Conservation (phyloP, 2,113 vertebrate species). For the Alethe diademata region DNA sequence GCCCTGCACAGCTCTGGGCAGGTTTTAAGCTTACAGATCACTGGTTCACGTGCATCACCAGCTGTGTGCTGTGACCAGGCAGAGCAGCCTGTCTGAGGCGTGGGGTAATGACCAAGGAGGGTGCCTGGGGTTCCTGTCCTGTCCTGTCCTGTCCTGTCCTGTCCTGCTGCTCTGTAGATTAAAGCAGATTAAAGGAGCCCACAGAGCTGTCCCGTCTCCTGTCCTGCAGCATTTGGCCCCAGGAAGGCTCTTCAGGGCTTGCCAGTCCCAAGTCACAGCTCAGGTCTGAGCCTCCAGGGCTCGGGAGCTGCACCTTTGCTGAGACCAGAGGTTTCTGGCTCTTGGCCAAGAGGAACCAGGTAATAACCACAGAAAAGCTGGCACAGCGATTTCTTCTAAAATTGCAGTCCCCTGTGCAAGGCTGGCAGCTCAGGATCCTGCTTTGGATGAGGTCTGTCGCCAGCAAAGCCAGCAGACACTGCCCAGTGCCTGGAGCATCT, state of each 20-base stretch:
- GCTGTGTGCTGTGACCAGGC: rapidly evolving
- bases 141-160: neutral
- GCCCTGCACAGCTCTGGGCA: neutral
- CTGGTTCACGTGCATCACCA: neutral
- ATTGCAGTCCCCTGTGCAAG: neutral
- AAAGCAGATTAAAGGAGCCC: neutral
- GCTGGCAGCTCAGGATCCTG: neutral
- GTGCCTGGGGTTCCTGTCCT: neutral
- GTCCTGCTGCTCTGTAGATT: rapidly evolving
- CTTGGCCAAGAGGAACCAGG: neutral
- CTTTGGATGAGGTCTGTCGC: neutral
- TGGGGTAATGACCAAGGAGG: neutral
- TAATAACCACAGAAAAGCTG: neutral
- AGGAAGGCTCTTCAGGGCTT: neutral
- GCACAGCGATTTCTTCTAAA: neutral
- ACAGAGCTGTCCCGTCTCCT: neutral
- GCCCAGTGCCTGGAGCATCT: neutral
- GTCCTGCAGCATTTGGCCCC: neutral
- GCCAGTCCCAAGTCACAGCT: neutral
- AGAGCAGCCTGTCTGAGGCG: neutral
- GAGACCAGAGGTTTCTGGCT: neutral
- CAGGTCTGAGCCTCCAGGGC: neutral
- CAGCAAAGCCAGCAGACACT: rapidly evolving
- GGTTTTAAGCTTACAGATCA: neutral
- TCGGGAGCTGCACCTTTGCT: neutral